Evolutionary conservation across 2,888 invertebrate species (phyloP), one percentile per base, ranked within the genome.

Genomic region (Sphaeridia pumilis): DNA sequence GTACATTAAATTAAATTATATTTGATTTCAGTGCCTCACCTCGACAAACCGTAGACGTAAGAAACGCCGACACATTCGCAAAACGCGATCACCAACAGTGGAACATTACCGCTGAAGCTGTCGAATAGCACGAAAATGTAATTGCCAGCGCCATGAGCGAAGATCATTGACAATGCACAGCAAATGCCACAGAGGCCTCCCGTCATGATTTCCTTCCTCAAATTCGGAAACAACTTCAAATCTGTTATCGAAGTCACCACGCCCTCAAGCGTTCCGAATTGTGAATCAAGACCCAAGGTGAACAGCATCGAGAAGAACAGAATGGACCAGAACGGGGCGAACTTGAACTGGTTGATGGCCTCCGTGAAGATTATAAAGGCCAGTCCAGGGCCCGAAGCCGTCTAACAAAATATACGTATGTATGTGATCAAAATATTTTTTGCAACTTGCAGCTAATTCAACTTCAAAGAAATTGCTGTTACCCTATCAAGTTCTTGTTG

Each of bases 311-410:
- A 76, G 73, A 95, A 95, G 75, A 95, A 95, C 12, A 95, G 77
- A 14, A 94, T 80, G 3, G 93, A 87, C 95, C 95, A 95, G 68
- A 95, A 81, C 66, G 92, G 93, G 0, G 93, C 88, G 0, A 90
- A 88, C 0, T 94, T 93, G 72, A 95, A 94, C 73, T 94, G 93
- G 73, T 93, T 90, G 69, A 95, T 94, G 5, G 95, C 95, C 72
- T 95, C 93, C 0, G 95, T 94, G 75, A 94, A 95, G 64, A 94
- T 92, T 58, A 94, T 93, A 71, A 95, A 95, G 0, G 94, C 95
- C 53, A 95, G 73, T 1, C 95, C 95, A 0, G 94, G 93, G 24
- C 95, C 95, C 2, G 93, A 87, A 1, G 93, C 94, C 4, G 93
- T 89, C 94, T 94, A 74, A 17, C 76, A 76, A 50, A 48, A 42